Evolutionary conservation across 2,888 invertebrate genomes (phyloP).

Genomic region (Hypselothyrea guttata): DNA sequence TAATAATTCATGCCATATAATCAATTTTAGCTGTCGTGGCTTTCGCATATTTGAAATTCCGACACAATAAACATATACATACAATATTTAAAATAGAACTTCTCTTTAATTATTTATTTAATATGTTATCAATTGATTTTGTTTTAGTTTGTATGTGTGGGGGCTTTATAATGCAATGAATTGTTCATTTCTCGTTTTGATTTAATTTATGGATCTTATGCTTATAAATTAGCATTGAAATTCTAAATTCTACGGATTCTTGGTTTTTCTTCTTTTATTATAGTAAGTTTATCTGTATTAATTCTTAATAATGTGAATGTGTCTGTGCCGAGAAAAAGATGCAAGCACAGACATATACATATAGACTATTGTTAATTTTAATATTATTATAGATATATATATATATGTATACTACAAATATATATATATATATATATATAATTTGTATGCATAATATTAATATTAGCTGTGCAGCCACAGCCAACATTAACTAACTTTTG

Average conservation of each 20-base stretch:
- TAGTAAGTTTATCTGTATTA: too few relatives aligned
- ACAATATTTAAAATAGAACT: slow-evolving; percentile 78
- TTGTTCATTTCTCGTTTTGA: slow-evolving; percentile 56
- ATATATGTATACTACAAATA: slow-evolving; percentile 43
- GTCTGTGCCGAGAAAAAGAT: slow-evolving; percentile 63
- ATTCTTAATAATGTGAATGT: slow-evolving; percentile 55
- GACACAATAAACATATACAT: slow-evolving; percentile 76
- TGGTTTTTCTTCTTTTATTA: slow-evolving; percentile 28
- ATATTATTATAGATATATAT: slow-evolving; percentile 34
- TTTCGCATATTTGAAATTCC: slow-evolving; percentile 59
- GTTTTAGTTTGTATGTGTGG: slow-evolving; percentile 35
- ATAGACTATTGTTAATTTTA: slow-evolving; percentile 21
- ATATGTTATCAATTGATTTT: slow-evolving; percentile 70
- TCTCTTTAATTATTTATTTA: slow-evolving; percentile 46
- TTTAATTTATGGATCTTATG: slow-evolving; percentile 40
- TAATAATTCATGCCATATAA: slow-evolving; percentile 53
- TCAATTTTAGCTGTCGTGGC: slow-evolving; percentile 18
- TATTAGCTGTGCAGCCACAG: slow-evolving; percentile 54
- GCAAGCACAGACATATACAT: slow-evolving; percentile 62
- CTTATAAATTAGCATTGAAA: slow-evolving; percentile 62
- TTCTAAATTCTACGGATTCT: slow-evolving; percentile 65
- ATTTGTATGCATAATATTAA: slow-evolving; percentile 55
- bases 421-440: slow-evolving; percentile 46
- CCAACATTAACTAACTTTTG: slow-evolving; percentile 73
- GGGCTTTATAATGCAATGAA: slow-evolving; percentile 50